These are phyloP conservation scores for Theropithecus gelada DNA, from an alignment of 2,113 vertebrate species.

Conservation along the genomic window DNA sequence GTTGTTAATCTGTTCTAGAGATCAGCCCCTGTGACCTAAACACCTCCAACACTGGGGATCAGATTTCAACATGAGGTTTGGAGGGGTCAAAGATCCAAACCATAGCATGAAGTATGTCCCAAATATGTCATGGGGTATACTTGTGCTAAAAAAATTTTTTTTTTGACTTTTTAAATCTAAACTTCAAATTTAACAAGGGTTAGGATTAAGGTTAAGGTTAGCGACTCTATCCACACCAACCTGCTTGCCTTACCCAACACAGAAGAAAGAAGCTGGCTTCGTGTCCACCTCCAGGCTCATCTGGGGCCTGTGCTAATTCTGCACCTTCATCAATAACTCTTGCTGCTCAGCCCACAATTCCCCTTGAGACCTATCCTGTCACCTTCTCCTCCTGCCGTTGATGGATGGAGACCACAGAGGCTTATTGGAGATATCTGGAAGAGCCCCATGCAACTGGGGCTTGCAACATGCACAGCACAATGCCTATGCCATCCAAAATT, in stretches of 20 bases:
- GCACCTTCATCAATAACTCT: neutral
- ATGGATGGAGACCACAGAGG: neutral
- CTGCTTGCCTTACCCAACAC: neutral
- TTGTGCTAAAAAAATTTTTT: neutral
- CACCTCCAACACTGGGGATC: too few species aligned
- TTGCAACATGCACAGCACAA: neutral
- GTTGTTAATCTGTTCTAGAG: too few species aligned
- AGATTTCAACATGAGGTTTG: too few species aligned
- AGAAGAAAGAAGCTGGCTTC: neutral
- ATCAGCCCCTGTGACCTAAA: too few species aligned
- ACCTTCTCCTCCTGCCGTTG: neutral
- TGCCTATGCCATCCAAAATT: accelerated
- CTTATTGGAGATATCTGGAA: neutral
- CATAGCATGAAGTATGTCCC: neutral
- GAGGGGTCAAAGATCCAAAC: too few species aligned
- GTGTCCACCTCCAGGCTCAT: neutral
- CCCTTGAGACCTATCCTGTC: neutral
- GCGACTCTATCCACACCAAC: neutral
- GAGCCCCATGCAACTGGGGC: accelerated
- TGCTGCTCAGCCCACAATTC: neutral
- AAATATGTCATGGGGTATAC: neutral
- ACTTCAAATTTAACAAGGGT: neutral
- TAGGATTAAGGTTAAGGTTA: neutral
- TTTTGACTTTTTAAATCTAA: neutral
- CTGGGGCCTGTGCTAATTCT: neutral